Percentiles rank a stretch among this genome's conserved stretches.
These are phyloP conservation scores for Melanogrammus aeglefinus DNA, from an alignment of 2,797 vertebrate species.

Conservation along the genomic window DNA sequence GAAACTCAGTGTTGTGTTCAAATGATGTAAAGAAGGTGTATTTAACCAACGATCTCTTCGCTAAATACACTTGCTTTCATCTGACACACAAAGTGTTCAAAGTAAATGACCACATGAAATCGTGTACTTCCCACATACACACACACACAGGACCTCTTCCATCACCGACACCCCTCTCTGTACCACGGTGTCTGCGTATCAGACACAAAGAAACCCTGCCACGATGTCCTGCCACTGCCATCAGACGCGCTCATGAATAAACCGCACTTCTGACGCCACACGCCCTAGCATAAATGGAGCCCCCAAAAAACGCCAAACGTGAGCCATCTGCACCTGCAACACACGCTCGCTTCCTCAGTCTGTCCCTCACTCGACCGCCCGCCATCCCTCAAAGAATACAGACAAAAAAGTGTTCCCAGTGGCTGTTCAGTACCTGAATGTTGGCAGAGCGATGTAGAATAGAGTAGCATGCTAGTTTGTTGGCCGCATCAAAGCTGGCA, in stretches of 20 bases:
- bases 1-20: neutral
- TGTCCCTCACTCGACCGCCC: constrained; percentile 1
- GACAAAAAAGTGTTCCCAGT: constrained; percentile 35
- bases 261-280: neutral
- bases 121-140: neutral
- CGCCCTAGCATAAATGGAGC: constrained; percentile 33
- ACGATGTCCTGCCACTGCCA: neutral
- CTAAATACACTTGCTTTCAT: neutral
- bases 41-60: too few species aligned
- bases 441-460: constrained; percentile 18
- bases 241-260: neutral
- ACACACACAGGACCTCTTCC: neutral
- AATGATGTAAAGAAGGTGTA: too few species aligned
- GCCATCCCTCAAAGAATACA: constrained; percentile 24
- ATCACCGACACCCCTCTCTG: too few species aligned
- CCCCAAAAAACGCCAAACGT: constrained; percentile 21
- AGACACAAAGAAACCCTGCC: neutral
- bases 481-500: constrained; percentile 32
- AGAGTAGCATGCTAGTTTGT: constrained; percentile 27
- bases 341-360: neutral
- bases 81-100: neutral
- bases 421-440: too few species aligned
- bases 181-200: too few species aligned
- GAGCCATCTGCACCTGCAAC: neutral
- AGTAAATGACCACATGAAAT: neutral